A percentile compares a stretch with the other conserved stretches of the same genome.
Evolutionary conservation across 2,888 invertebrate genomes (phyloP).

Genomic region (Eubasilissa splendida): DNA sequence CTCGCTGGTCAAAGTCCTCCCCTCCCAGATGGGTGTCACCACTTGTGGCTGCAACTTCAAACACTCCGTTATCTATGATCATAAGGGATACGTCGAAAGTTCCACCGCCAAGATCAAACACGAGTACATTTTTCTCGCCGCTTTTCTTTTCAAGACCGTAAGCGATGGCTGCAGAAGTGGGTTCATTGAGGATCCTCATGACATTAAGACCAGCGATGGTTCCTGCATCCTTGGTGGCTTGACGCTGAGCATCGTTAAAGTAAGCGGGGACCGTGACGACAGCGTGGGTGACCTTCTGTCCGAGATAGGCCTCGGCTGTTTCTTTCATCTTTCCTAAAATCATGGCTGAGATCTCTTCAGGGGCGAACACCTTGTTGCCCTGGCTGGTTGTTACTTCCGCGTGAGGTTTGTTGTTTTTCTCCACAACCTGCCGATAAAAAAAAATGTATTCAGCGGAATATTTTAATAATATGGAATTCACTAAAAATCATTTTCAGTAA

Average conservation of each 20-base stretch:
- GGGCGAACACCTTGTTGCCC: constrained; percentile 93
- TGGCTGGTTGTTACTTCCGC: constrained; percentile 88
- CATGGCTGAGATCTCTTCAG: constrained; percentile 99
- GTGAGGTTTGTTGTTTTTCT: constrained; percentile 96
- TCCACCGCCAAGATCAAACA: constrained; percentile 99
- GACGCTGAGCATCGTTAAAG: constrained; percentile 99
- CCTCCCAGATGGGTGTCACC: constrained; percentile 99
- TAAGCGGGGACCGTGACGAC: constrained; percentile 97
- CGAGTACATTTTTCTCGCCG: constrained; percentile 97
- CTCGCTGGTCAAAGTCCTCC: constrained; percentile 98
- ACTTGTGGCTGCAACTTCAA: constrained; percentile 93
- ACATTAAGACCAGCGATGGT: constrained; percentile 93
- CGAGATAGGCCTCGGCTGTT: constrained; percentile 96
- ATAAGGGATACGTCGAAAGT: constrained; percentile 99
- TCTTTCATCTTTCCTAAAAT: constrained; percentile 98
- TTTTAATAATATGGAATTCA: constrained; percentile 48
- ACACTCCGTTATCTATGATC: constrained; percentile 99
- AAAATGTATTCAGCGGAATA: background rate
- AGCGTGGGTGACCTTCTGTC: constrained; percentile 88
- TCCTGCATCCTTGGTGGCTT: constrained; percentile 99
- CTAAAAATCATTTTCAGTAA: no score
- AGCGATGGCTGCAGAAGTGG: constrained; percentile 96
- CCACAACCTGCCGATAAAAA: constrained; percentile 74
- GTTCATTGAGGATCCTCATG: constrained; percentile 98
- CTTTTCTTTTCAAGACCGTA: constrained; percentile 98